These are phyloP conservation scores for Apodemia mormo DNA, from an alignment of 2,888 invertebrate species.

Conservation along the genomic window DNA sequence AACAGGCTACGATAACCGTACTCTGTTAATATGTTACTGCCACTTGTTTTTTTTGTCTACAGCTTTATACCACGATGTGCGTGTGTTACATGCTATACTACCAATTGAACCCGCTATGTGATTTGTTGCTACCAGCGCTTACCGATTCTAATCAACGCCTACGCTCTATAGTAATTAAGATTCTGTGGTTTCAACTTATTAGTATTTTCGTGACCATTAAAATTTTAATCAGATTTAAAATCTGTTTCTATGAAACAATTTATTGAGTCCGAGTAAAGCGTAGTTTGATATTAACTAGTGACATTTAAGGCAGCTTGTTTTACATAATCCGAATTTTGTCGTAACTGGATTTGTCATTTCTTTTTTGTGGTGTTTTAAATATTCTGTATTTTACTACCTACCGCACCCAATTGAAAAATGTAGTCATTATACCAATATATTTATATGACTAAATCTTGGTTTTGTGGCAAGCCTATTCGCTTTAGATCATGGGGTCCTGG, in stretches of 20 bases:
- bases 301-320: neutral
- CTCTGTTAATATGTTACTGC: neutral
- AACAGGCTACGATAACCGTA: no score
- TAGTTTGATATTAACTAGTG: conserved; percentile 6
- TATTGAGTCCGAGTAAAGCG: conserved; percentile 42
- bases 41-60: neutral
- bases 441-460: no score
- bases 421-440: no score
- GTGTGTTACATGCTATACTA: neutral
- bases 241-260: conserved; percentile 54
- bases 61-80: neutral
- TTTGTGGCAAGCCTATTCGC: no score
- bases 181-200: conserved; percentile 4
- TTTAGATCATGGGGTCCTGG: no score
- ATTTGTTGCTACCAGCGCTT: neutral
- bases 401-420: no score
- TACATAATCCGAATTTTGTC: no score
- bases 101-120: neutral
- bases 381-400: no score
- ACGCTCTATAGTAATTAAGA: neutral
- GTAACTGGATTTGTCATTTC: no score
- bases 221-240: conserved; percentile 44
- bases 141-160: conserved; percentile 1
- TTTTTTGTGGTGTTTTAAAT: no score
- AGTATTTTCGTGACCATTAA: conserved; percentile 43